A percentile compares a stretch with the other conserved stretches of the same genome.
Conservation (phyloP, 2,797 vertebrate species). For the Chelon auratus region DNA sequence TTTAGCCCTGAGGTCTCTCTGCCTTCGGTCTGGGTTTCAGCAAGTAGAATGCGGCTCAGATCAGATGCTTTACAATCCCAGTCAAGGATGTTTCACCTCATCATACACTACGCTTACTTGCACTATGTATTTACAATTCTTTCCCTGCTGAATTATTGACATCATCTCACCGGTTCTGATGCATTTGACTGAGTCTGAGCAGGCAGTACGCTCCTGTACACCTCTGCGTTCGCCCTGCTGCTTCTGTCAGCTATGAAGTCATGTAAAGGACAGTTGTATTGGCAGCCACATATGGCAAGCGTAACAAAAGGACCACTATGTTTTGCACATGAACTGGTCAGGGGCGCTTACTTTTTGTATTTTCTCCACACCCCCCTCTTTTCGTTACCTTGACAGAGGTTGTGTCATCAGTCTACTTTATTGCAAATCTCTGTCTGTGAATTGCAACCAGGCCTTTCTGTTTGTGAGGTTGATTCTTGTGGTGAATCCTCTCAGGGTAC, state of each 20-base stretch:
- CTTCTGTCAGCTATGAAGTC: constrained; percentile 1
- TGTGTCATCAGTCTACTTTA: background rate
- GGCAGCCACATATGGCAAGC: constrained; percentile 1
- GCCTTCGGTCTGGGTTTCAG: background rate
- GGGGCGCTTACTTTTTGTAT: background rate
- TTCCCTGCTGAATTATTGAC: background rate
- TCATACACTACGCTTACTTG: background rate
- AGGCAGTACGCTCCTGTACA: background rate
- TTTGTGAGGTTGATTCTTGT: too few relatives aligned
- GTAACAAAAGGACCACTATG: background rate
- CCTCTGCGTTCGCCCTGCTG: background rate
- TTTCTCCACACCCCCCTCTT: background rate
- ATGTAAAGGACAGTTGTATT: constrained; percentile 3
- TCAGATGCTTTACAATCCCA: background rate
- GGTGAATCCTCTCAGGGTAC: too few relatives aligned
- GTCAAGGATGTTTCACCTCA: background rate
- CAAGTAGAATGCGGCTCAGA: background rate
- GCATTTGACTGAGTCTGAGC: constrained; percentile 8
- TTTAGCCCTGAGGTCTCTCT: background rate
- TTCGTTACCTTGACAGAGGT: too few relatives aligned
- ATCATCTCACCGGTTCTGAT: background rate
- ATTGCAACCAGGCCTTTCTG: too few relatives aligned
- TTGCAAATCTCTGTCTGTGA: too few relatives aligned
- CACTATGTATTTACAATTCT: accelerated
- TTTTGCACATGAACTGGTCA: background rate